Evolutionary conservation across 2,113 vertebrate genomes (phyloP), one percentile per base, ranked within the genome.

Genomic region (Alectura lathami): DNA sequence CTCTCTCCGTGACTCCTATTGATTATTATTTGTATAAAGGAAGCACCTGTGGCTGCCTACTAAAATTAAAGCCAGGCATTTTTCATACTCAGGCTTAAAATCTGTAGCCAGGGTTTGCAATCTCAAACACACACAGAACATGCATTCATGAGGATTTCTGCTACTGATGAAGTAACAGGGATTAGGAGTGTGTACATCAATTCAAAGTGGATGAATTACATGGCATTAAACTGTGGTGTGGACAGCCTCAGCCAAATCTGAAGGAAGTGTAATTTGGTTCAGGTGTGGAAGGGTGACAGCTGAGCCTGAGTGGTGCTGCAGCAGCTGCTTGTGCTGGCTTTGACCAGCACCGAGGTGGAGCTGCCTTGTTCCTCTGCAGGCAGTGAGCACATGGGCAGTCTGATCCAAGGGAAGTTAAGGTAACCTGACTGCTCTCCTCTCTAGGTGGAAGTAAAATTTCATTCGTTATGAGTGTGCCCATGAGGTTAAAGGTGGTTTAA

Each of bases 281-380:
- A 23, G 1, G 7, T 11, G 60, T 27, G 79, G 40, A 27, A 51
- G 50, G 24, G 9, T 27, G 50, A 45, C 43, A 51, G 26, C 50
- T 15, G 26, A 15, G 50, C 21, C 23, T 8, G 48, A 85, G 60
- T 6, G 14, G 36, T 45, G 43, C 43, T n/a, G n/a, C n/a, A n/a
- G n/a, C n/a, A n/a, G n/a, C n/a, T n/a, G n/a, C n/a, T n/a, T n/a
- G n/a, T n/a, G n/a, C n/a, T n/a, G n/a, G n/a, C n/a, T n/a, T n/a
- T n/a, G n/a, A n/a, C n/a, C n/a, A n/a, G n/a, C n/a, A n/a, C n/a
- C n/a, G n/a, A n/a, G n/a, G n/a, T n/a, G 54, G 29, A 56, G 66
- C 42, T 2, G 3, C 4, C 3, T 6, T 17, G 59, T 56, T 57
- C 3, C 48, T 40, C 17, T 11, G 3, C 5, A 0, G 8, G 6